A percentile compares a stretch with the other conserved stretches of the same genome.
Evolutionary conservation across 1,140 invertebrate genomes (phyloP).

Genomic region (Nixonia krombeini): DNA sequence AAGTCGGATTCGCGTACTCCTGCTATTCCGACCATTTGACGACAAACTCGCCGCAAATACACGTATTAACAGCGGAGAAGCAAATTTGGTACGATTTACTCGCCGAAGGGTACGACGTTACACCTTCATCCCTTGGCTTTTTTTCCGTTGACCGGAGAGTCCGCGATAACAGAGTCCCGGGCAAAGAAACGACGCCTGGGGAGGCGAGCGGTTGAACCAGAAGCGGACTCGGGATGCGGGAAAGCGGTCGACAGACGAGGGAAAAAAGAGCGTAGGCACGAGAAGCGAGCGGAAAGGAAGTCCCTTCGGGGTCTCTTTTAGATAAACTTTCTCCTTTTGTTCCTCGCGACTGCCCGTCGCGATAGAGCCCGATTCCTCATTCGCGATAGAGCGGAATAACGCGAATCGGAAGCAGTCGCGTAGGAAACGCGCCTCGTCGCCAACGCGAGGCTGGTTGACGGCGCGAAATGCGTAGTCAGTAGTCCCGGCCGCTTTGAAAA

Average conservation of each 20-base stretch:
- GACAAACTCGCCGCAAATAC: too few relatives aligned
- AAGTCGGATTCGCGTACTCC: too few relatives aligned
- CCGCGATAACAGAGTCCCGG: slow-evolving; percentile 33
- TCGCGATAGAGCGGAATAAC: neutral
- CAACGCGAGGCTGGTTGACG: too few relatives aligned
- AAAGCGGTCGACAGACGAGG: slow-evolving; percentile 15
- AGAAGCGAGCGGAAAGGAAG: slow-evolving; percentile 4
- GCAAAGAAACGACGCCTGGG: slow-evolving; percentile 39
- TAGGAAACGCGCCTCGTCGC: too few relatives aligned
- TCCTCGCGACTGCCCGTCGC: neutral
- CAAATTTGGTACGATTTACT: too few relatives aligned
- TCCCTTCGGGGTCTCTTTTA: slow-evolving; percentile 48
- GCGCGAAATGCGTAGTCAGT: too few relatives aligned
- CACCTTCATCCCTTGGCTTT: too few relatives aligned
- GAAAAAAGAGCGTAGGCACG: slow-evolving; percentile 1
- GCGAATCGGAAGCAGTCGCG: neutral
- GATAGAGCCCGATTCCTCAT: slow-evolving; percentile 6
- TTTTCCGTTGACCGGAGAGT: slow-evolving; percentile 33
- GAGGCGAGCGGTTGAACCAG: neutral
- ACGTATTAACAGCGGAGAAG: too few relatives aligned
- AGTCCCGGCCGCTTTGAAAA: too few relatives aligned
- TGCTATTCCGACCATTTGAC: too few relatives aligned
- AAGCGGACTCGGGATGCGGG: slow-evolving; percentile 10
- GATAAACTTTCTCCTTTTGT: slow-evolving; percentile 52
- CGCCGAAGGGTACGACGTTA: too few relatives aligned